phyloP scores from a whole-genome alignment of 2,797 vertebrate genomes.

The Odontamblyopus lacepedii region DNA sequence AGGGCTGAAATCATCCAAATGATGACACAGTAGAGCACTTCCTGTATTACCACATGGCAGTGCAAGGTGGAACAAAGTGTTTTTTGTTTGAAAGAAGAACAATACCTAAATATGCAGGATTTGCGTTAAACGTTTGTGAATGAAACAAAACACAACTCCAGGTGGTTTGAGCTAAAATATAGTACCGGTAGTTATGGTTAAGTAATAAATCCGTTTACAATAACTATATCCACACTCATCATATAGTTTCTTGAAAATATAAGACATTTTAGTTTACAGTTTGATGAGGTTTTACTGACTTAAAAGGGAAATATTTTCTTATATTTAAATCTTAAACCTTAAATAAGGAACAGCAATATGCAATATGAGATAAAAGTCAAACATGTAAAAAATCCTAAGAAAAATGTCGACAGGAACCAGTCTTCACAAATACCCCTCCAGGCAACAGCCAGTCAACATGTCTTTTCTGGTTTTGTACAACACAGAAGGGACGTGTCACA shows the following conservation, averaged over 20 bases:
- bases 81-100: too few species aligned
- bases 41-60: too few species aligned
- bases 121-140: too few species aligned
- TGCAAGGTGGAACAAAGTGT: too few species aligned
- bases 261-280: neutral
- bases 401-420: neutral
- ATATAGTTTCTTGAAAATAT: neutral
- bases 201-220: neutral
- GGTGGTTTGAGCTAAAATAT: neutral
- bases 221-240: neutral
- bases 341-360: neutral
- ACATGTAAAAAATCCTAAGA: neutral
- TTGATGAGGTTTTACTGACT: neutral
- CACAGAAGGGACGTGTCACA: slow-evolving; percentile 4
- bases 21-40: too few species aligned
- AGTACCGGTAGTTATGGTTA: neutral
- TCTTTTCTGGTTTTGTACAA: slow-evolving; percentile 8
- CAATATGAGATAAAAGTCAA: neutral
- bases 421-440: slow-evolving; percentile 5
- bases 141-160: too few species aligned
- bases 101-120: too few species aligned
- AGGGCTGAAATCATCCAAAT: too few species aligned
- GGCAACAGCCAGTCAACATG: neutral
- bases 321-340: too few species aligned
- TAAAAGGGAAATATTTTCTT: neutral